A percentile compares a stretch with the other conserved stretches of the same genome.
Conservation (phyloP, 2,113 vertebrate genomes). For the Rhinolophus ferrumequinum region DNA sequence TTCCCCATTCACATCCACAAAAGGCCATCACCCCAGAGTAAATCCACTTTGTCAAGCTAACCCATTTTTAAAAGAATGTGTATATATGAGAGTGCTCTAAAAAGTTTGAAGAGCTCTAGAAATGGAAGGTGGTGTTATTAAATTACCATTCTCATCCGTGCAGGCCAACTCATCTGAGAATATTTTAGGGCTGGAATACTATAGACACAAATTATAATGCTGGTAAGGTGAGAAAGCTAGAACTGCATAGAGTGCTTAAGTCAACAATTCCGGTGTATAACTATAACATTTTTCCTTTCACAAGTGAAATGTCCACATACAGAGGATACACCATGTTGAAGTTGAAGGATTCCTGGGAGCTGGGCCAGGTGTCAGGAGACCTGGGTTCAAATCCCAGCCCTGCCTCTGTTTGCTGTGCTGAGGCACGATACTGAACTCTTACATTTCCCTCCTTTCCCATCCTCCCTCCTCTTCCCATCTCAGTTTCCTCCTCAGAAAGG, state of each 20-base stretch:
- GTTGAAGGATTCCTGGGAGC: background rate
- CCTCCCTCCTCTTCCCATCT: background rate
- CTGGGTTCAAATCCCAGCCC: background rate
- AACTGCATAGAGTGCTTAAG: background rate
- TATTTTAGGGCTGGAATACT: background rate
- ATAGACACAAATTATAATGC: background rate
- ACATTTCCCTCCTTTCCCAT: background rate
- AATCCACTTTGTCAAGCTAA: conserved; percentile 60
- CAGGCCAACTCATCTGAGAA: background rate
- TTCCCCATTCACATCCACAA: background rate
- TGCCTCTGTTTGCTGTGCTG: background rate
- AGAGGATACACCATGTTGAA: background rate
- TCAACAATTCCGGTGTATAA: background rate
- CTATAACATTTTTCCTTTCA: background rate
- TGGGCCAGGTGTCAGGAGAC: background rate
- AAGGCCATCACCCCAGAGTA: conserved; percentile 39
- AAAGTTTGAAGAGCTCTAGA: conserved; percentile 2
- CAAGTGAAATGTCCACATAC: background rate
- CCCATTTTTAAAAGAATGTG: conserved; percentile 52
- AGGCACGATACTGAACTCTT: too few relatives aligned
- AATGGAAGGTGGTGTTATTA: conserved; percentile 14
- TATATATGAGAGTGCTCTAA: conserved; percentile 12
- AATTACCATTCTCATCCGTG: background rate
- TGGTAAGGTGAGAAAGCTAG: background rate
- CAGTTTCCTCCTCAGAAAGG: background rate